Conservation (phyloP, 2,797 vertebrate species). For the Ptychobarbus kaznakovi region DNA sequence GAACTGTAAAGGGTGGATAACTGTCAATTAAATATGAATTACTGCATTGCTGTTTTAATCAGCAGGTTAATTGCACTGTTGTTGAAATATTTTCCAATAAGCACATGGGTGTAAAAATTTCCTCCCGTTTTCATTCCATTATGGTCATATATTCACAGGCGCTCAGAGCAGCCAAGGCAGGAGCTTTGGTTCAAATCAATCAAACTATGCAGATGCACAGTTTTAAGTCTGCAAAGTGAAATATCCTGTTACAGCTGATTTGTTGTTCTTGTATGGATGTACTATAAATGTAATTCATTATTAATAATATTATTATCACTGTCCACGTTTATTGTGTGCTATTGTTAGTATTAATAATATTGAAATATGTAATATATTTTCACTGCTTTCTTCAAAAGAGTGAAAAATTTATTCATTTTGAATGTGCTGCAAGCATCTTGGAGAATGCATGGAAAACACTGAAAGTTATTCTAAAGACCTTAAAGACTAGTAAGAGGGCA, state of each 20-base stretch:
- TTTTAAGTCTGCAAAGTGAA: neutral
- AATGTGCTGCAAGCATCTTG: neutral
- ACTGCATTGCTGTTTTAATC: neutral
- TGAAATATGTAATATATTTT: neutral
- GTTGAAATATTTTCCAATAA: constrained; percentile 17
- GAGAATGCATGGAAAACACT: neutral
- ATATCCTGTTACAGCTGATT: neutral
- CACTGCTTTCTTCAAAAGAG: neutral
- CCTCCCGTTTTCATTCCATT: neutral
- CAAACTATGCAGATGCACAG: neutral
- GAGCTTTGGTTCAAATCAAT: neutral
- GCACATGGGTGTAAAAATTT: neutral
- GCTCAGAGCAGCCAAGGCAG: neutral
- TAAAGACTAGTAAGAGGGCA: neutral
- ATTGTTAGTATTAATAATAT: neutral
- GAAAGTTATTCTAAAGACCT: neutral
- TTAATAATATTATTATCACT: too few relatives aligned
- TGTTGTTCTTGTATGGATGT: neutral
- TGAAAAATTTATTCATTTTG: neutral
- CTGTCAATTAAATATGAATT: constrained; percentile 10
- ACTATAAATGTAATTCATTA: too few relatives aligned
- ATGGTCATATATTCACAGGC: neutral
- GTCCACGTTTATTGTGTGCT: neutral
- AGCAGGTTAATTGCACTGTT: neutral
- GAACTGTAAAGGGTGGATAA: neutral